A percentile compares a stretch with the other conserved stretches of the same genome.
Conservation (phyloP, 2,797 vertebrate species). For the Crenichthys baileyi region DNA sequence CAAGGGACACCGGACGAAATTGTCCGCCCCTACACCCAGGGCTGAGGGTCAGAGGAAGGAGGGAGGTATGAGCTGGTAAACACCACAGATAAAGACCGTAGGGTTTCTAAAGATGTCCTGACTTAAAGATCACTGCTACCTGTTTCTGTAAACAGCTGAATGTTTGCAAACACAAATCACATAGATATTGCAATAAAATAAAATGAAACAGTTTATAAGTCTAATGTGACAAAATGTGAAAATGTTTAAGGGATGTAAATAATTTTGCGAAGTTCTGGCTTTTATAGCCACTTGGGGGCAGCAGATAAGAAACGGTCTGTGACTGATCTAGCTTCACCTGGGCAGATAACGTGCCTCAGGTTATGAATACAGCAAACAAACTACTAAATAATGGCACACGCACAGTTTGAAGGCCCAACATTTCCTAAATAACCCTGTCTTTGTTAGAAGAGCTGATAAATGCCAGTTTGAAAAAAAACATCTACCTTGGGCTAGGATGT, state of each 20-base stretch:
- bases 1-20: slow-evolving; percentile 90
- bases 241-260: background rate
- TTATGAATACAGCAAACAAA: background rate
- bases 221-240: background rate
- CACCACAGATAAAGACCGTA: background rate
- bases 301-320: background rate
- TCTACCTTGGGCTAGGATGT: slow-evolving; percentile 97
- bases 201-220: no score
- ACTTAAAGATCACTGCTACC: background rate
- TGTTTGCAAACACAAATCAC: no score
- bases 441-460: background rate
- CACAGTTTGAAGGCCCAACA: background rate
- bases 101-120: background rate
- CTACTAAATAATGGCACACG: background rate
- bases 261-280: background rate
- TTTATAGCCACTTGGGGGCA: background rate
- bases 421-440: no score
- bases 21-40: slow-evolving; percentile 94
- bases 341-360: background rate
- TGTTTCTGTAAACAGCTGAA: background rate
- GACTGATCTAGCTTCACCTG: background rate
- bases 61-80: background rate
- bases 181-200: no score
- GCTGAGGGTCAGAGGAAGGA: slow-evolving; percentile 77
- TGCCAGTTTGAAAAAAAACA: background rate